Conservation (phyloP, 1,140 invertebrate species). For the Aphelinus atriplicis region DNA sequence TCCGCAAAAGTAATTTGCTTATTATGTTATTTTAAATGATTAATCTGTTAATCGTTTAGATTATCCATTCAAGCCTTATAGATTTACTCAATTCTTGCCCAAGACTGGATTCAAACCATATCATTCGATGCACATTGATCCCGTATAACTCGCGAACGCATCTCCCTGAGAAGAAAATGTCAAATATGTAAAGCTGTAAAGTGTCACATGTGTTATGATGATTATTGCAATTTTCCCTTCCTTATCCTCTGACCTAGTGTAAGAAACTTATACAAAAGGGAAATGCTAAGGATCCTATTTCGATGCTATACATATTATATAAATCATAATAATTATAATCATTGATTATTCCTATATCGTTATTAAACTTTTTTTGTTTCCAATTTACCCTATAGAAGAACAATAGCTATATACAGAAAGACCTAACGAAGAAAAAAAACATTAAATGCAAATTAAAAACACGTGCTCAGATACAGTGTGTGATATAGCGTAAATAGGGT, state of each 20-base stretch:
- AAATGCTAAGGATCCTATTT: constrained; percentile 32
- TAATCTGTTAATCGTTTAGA: too few relatives aligned
- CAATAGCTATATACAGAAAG: constrained; percentile 32
- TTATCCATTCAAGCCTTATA: too few relatives aligned
- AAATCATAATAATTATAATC: constrained; percentile 26
- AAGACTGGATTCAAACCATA: constrained; percentile 26
- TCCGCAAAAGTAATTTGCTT: too few relatives aligned
- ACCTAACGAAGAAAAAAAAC: constrained; percentile 42
- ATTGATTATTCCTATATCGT: constrained; percentile 30
- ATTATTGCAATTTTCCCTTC: constrained; percentile 15
- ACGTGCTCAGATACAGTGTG: constrained; percentile 63
- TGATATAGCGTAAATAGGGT: constrained; percentile 62
- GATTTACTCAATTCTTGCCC: too few relatives aligned
- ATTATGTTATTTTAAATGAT: too few relatives aligned
- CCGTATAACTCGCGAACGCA: constrained; percentile 15
- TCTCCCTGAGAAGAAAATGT: constrained; percentile 10
- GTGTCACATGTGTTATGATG: constrained; percentile 24
- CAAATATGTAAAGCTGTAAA: constrained; percentile 23
- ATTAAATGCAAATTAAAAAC: constrained; percentile 45
- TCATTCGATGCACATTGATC: constrained; percentile 33
- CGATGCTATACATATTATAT: constrained; percentile 31
- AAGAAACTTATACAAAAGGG: neutral
- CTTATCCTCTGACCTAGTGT: neutral
- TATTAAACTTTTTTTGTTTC: constrained; percentile 27
- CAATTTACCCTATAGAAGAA: constrained; percentile 18